phyloP scores from a whole-genome alignment of 2,113 vertebrate genomes.

The Nannobrachium achirus region DNA sequence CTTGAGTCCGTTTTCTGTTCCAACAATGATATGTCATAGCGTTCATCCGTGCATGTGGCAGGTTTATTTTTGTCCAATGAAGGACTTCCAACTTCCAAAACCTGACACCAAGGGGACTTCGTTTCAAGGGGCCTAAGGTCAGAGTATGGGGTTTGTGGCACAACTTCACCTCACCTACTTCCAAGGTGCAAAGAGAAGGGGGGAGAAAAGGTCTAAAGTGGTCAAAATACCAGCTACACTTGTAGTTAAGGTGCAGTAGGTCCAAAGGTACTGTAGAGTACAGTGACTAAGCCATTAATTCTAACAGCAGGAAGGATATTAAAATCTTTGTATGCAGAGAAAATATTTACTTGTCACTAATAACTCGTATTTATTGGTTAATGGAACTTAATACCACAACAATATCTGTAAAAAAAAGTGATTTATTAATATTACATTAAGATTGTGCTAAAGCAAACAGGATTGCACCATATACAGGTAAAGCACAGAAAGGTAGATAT shows the following conservation, averaged over 20 bases:
- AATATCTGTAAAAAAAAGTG: neutral
- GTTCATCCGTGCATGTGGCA: conserved; percentile 51
- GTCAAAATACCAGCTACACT: too few species aligned
- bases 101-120: conserved; percentile 59
- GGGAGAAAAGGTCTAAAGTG: too few species aligned
- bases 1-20: conserved; percentile 24
- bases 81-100: conserved; percentile 44
- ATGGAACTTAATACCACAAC: neutral
- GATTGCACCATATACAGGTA: neutral
- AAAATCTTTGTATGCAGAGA: neutral
- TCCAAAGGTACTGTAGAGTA: conserved; percentile 21
- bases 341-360: too few species aligned
- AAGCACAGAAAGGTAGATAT: neutral
- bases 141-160: too few species aligned
- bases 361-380: too few species aligned
- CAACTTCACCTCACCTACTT: too few species aligned
- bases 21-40: conserved; percentile 44
- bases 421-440: neutral
- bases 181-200: too few species aligned
- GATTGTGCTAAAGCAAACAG: neutral
- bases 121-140: conserved; percentile 29
- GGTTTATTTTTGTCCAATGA: conserved; percentile 73
- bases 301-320: conserved; percentile 11
- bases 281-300: conserved; percentile 25
- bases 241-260: too few species aligned